Percentiles rank a stretch among this genome's conserved stretches.
phyloP scores from a whole-genome alignment of 2,888 invertebrate species.

The Apamea epomidion region DNA sequence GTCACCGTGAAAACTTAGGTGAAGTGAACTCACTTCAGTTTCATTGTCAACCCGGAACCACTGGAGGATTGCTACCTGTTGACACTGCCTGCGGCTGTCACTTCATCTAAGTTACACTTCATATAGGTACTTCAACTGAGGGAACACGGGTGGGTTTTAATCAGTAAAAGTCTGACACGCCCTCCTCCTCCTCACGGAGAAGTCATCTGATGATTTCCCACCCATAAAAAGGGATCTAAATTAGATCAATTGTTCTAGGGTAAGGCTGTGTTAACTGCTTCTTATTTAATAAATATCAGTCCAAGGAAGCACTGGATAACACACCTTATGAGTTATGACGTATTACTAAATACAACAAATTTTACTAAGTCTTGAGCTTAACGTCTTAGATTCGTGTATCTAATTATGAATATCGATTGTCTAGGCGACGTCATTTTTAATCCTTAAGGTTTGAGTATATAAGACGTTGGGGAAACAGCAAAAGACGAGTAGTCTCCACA shows the following conservation, averaged over 20 bases:
- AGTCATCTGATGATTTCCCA: too few species aligned
- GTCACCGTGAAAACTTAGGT: too few species aligned
- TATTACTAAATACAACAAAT: constrained; percentile 20
- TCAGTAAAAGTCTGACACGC: too few species aligned
- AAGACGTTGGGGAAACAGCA: constrained; percentile 72
- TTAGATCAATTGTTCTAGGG: not conserved
- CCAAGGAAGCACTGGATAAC: not conserved
- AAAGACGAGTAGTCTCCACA: constrained; percentile 86
- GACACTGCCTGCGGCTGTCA: too few species aligned
- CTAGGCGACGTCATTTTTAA: constrained; percentile 80
- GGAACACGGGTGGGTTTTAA: too few species aligned
- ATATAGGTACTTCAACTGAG: too few species aligned
- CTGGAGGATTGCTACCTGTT: too few species aligned
- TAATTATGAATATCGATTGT: constrained; percentile 89
- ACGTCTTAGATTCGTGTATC: constrained; percentile 85
- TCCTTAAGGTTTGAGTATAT: constrained; percentile 82
- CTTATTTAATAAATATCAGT: not conserved
- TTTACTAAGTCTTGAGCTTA: constrained; percentile 77
- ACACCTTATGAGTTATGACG: not conserved
- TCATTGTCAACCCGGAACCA: too few species aligned
- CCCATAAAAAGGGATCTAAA: too few species aligned
- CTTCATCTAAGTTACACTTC: too few species aligned
- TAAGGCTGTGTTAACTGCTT: not conserved
- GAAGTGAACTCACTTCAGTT: too few species aligned
- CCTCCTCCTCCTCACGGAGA: too few species aligned